These are phyloP conservation scores for Hipparchia semele DNA, from an alignment of 2,888 invertebrate genomes.

Conservation along the genomic window DNA sequence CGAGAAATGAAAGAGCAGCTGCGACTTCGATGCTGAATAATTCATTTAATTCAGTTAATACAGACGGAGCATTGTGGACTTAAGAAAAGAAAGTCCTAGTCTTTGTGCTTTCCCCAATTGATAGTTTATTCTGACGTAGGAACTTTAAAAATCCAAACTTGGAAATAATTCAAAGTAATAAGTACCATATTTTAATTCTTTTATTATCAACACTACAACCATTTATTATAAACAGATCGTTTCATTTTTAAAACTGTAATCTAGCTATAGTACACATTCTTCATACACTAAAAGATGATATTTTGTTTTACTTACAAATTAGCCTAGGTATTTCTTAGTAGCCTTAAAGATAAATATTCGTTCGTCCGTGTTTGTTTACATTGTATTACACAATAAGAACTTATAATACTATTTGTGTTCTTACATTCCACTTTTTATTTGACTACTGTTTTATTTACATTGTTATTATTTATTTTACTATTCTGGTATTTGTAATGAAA, in stretches of 20 bases:
- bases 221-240: conserved; percentile 59
- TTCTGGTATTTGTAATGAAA: conserved; percentile 23
- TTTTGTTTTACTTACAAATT: conserved; percentile 32
- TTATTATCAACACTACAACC: conserved; percentile 77
- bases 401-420: conserved; percentile 32
- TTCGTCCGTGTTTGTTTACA: conserved; percentile 40
- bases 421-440: conserved; percentile 26
- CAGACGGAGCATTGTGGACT: conserved; percentile 39
- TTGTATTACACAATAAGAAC: conserved; percentile 24
- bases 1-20: conserved; percentile 25
- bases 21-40: conserved; percentile 65
- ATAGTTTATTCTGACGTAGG: not conserved
- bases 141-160: not conserved
- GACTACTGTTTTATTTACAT: conserved; percentile 34
- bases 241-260: conserved; percentile 62
- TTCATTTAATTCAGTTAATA: conserved; percentile 78
- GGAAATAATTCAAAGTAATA: conserved; percentile 1
- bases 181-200: conserved; percentile 53
- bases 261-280: conserved; percentile 55
- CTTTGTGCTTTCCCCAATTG: conserved; percentile 9
- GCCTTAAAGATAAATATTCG: conserved; percentile 53
- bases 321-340: conserved; percentile 26
- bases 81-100: conserved; percentile 12
- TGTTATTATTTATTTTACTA: conserved; percentile 28
- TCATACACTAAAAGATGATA: conserved; percentile 36